Evolutionary conservation across 2,113 vertebrate species (phyloP).

Genomic region (Tragelaphus scriptus): DNA sequence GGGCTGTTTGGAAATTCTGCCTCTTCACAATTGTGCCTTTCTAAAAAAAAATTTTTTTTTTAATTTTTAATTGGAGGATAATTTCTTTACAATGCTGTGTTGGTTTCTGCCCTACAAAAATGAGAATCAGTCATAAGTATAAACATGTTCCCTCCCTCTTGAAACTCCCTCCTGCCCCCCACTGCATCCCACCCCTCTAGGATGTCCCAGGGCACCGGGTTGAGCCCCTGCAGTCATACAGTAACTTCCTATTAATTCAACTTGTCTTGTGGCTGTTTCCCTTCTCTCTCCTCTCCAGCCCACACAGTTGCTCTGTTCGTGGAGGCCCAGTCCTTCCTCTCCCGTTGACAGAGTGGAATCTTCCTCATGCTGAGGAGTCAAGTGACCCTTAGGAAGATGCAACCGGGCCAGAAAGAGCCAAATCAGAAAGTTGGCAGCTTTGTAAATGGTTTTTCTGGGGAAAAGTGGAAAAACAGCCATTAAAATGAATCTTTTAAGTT

Average conservation of each 20-base stretch:
- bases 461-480: not conserved
- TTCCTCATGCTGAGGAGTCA: conserved; percentile 2
- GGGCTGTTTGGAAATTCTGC: not conserved
- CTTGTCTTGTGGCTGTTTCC: not conserved
- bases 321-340: not conserved
- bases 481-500: conserved; percentile 18
- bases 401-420: not conserved
- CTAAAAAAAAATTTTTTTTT: not conserved
- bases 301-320: not conserved
- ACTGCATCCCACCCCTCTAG: not conserved
- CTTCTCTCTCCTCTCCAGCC: not conserved
- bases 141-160: not conserved
- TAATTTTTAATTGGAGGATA: not conserved
- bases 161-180: not conserved
- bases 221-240: not conserved
- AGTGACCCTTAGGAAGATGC: not conserved
- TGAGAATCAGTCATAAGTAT: not conserved
- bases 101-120: not conserved
- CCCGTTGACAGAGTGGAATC: not conserved
- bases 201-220: not conserved
- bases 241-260: not conserved
- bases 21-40: not conserved
- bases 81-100: not conserved
- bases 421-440: not conserved
- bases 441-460: not conserved